Conservation (phyloP, 2,888 invertebrate species). For the Nemapogon koenigi region DNA sequence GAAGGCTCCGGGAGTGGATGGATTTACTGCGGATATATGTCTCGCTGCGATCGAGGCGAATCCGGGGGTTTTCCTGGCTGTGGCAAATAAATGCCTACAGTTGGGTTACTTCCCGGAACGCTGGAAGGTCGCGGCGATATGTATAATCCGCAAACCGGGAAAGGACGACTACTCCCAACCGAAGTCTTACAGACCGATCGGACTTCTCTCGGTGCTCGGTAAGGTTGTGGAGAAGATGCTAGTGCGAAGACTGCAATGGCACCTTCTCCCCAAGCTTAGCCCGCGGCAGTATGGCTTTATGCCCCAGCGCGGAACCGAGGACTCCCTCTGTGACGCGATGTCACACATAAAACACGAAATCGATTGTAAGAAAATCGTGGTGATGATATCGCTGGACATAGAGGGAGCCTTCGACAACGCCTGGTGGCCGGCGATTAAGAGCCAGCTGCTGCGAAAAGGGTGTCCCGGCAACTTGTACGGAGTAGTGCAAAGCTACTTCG, state of each 20-base stretch:
- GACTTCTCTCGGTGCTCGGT: conserved; percentile 13
- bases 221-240: conserved; percentile 16
- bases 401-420: conserved; percentile 18
- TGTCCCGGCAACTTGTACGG: neutral
- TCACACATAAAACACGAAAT: conserved; percentile 3
- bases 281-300: too few species aligned
- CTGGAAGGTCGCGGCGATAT: conserved; percentile 12
- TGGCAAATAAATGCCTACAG: conserved; percentile 13
- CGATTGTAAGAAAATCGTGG: conserved; percentile 9
- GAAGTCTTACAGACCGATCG: conserved; percentile 14
- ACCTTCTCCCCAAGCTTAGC: conserved; percentile 7
- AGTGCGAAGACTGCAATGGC: conserved; percentile 10
- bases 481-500: neutral
- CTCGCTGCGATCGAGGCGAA: neutral
- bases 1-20: conserved; percentile 2
- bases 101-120: conserved; percentile 10
- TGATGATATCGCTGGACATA: conserved; percentile 11
- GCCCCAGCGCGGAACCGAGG: too few species aligned
- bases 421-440: conserved; percentile 17
- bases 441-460: neutral
- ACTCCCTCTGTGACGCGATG: conserved; percentile 7
- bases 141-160: conserved; percentile 11
- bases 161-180: conserved; percentile 11
- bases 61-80: conserved; percentile 2
- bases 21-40: neutral